Percentiles rank a stretch among this genome's conserved stretches.
Conservation (phyloP, 2,797 vertebrate species). For the Labeo calbasu region DNA sequence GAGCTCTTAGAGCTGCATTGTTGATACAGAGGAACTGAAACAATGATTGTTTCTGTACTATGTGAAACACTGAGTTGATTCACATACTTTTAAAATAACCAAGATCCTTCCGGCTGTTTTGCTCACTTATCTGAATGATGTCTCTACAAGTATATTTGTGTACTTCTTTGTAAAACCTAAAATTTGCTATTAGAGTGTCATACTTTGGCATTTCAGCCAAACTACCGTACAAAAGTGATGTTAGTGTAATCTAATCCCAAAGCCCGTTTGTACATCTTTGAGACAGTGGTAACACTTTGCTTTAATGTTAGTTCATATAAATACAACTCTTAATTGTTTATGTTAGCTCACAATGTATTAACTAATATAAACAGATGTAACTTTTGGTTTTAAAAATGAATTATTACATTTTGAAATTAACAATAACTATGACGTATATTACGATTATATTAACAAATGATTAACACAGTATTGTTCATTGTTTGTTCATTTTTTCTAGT, state of each 20-base stretch:
- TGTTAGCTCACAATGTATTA: background rate
- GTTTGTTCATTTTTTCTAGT: background rate
- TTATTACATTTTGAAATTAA: background rate
- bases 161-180: background rate
- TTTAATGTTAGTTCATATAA: background rate
- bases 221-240: background rate
- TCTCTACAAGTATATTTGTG: background rate
- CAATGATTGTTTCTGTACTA: constrained; percentile 51
- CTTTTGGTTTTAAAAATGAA: background rate
- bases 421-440: background rate
- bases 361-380: background rate
- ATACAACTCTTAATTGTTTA: background rate
- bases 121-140: constrained; percentile 38
- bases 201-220: background rate
- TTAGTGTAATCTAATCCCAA: background rate
- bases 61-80: constrained; percentile 46
- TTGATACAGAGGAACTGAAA: constrained; percentile 52
- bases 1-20: constrained; percentile 45
- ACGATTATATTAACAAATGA: background rate
- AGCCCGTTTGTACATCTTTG: background rate
- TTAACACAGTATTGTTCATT: background rate
- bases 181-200: background rate
- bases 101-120: constrained; percentile 48
- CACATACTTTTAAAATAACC: constrained; percentile 46
- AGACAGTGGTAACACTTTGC: background rate